Conservation (phyloP, 2,113 vertebrate species). For the Indri indri region DNA sequence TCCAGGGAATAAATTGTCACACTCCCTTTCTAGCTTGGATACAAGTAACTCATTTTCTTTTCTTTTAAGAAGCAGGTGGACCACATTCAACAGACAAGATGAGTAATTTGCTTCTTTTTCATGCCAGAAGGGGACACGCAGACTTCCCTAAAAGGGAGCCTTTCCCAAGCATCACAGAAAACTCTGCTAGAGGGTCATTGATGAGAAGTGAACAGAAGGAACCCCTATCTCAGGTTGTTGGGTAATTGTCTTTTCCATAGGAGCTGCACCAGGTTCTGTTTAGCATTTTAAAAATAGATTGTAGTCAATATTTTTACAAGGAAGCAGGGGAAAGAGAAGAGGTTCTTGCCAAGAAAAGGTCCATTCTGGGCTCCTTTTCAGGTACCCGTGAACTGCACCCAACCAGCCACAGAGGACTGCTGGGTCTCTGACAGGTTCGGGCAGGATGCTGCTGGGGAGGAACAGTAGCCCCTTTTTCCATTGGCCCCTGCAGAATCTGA, state of each 20-base stretch:
- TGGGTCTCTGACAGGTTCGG: neutral
- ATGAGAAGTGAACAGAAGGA: neutral
- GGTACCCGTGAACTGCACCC: neutral
- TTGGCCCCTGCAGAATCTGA: neutral
- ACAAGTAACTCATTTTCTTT: neutral
- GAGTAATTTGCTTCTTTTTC: neutral
- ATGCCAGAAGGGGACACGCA: neutral
- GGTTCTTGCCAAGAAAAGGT: neutral
- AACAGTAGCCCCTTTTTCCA: accelerated
- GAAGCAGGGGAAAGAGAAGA: neutral
- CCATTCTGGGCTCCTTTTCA: neutral
- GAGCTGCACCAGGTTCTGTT: neutral
- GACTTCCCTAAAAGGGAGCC: neutral
- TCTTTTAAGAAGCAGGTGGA: neutral
- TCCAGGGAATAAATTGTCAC: neutral
- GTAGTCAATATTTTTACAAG: neutral
- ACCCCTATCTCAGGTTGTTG: neutral
- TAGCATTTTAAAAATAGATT: neutral
- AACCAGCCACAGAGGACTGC: neutral
- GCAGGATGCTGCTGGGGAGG: neutral
- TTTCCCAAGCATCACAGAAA: neutral
- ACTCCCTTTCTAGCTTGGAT: neutral
- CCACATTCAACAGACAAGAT: neutral
- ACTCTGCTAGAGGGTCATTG: neutral
- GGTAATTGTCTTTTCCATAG: neutral